Evolutionary conservation across 1,140 invertebrate genomes (phyloP).

Genomic region (Caenorhabditis tropicalis): DNA sequence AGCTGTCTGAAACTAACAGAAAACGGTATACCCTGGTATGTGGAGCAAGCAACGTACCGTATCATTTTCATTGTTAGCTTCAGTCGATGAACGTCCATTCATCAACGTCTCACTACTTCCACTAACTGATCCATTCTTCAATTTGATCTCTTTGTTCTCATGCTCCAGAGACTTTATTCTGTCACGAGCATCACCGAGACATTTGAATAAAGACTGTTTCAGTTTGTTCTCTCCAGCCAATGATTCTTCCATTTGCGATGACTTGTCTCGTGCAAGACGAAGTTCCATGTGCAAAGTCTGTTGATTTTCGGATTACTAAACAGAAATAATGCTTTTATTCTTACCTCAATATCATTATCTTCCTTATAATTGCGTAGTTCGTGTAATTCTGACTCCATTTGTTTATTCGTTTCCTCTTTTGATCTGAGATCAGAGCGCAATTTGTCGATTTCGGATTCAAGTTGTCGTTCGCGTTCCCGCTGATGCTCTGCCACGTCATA

Average conservation of each 20-base stretch:
- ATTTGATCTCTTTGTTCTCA: not conserved
- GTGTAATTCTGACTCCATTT: constrained; percentile 59
- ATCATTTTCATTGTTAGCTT: constrained; percentile 41
- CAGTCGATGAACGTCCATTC: constrained; percentile 32
- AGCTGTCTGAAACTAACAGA: not conserved
- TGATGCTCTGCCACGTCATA: constrained; percentile 36
- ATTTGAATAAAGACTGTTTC: constrained; percentile 46
- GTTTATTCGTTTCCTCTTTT: constrained; percentile 55
- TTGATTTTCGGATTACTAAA: too few relatives aligned
- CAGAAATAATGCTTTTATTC: too few relatives aligned
- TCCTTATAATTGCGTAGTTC: constrained; percentile 48
- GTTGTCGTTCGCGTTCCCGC: constrained; percentile 54
- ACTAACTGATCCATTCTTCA: constrained; percentile 1
- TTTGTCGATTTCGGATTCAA: constrained; percentile 56
- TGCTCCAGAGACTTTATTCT: not conserved
- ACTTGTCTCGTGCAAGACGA: not conserved
- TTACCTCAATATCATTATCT: constrained; percentile 34
- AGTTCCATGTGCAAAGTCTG: constrained; percentile 15
- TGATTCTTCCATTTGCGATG: constrained; percentile 37
- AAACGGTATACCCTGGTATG: constrained; percentile 71
- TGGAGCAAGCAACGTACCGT: constrained; percentile 68
- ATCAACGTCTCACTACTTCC: constrained; percentile 37
- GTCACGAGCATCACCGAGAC: constrained; percentile 47
- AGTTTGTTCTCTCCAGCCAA: constrained; percentile 49
- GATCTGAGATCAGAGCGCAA: constrained; percentile 54